phyloP scores from a whole-genome alignment of 2,113 vertebrate species.

The Nettapus auritus region DNA sequence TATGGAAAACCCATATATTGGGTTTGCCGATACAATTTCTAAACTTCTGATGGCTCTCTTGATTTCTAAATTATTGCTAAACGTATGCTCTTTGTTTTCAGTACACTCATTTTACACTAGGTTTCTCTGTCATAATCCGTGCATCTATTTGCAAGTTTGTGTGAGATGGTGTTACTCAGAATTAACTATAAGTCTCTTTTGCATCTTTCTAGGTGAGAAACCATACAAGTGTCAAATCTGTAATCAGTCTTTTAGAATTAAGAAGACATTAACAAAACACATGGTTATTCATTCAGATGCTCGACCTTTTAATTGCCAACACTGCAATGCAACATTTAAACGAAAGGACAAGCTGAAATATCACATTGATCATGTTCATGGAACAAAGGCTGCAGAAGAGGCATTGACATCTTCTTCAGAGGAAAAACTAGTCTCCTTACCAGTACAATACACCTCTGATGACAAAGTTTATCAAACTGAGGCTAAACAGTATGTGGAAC shows the following conservation, averaged over 20 bases:
- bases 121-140: not conserved
- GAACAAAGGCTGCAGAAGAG: conserved; percentile 81
- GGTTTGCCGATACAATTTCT: not conserved
- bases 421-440: conserved; percentile 78
- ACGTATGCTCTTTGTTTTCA: not conserved
- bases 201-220: conserved; percentile 88
- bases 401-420: conserved; percentile 68
- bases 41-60: not conserved
- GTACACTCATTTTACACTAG: not conserved
- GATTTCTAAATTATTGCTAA: not conserved
- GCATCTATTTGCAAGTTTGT: not conserved
- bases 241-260: conserved; percentile 95
- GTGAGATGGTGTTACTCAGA: not conserved
- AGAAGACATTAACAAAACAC: conserved; percentile 98
- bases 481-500: conserved; percentile 77
- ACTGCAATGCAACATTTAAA: conserved; percentile 95
- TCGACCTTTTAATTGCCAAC: conserved; percentile 94
- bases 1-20: not conserved
- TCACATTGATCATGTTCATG: conserved; percentile 95
- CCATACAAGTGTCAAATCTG: conserved; percentile 95
- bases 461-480: conserved; percentile 77
- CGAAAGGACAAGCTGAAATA: conserved; percentile 98
- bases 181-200: not conserved
- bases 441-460: conserved; percentile 73
- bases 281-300: conserved; percentile 98